Conservation (phyloP, 2,113 vertebrate genomes). For the Hipposideros armiger region DNA sequence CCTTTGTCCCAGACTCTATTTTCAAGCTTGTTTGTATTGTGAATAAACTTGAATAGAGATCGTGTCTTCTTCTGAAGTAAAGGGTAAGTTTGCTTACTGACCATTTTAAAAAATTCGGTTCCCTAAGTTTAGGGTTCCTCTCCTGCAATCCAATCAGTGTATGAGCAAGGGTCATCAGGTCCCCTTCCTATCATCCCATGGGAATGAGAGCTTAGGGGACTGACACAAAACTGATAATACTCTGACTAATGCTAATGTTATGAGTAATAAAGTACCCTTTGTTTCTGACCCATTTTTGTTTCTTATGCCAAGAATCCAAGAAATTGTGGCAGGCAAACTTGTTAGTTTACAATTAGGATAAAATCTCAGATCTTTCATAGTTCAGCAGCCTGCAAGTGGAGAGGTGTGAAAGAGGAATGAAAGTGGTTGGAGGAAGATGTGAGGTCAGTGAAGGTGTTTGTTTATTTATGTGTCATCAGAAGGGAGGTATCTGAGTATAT, state of each 20-base stretch:
- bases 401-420: background rate
- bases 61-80: background rate
- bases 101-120: background rate
- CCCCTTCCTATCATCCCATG: background rate
- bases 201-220: background rate
- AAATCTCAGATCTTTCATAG: background rate
- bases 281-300: background rate
- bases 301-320: background rate
- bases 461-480: background rate
- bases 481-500: background rate
- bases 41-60: background rate
- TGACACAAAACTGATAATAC: background rate
- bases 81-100: background rate
- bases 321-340: background rate
- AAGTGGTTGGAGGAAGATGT: background rate
- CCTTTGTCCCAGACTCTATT: background rate
- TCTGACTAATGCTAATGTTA: background rate
- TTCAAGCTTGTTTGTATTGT: background rate
- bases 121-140: background rate
- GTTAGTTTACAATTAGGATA: background rate
- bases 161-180: background rate
- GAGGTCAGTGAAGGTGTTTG: background rate
- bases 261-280: background rate
- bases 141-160: background rate
- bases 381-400: background rate